Conservation (phyloP, 2,113 vertebrate genomes). For the Pitta sordida region DNA sequence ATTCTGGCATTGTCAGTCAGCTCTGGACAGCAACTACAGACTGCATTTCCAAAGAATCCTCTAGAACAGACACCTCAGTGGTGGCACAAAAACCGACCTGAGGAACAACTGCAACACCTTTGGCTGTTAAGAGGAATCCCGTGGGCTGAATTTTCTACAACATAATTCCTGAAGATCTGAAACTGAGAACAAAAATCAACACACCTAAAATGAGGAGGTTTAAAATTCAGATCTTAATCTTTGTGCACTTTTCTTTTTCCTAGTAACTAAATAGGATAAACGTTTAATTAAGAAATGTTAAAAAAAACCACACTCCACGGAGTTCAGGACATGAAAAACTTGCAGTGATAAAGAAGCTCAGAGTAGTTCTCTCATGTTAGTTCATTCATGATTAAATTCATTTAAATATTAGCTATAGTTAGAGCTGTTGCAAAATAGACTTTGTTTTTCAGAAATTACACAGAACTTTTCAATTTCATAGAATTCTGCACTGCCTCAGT, state of each 20-base stretch:
- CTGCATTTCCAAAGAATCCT: background rate
- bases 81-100: background rate
- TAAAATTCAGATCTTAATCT: background rate
- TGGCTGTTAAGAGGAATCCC: background rate
- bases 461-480: slow-evolving; percentile 53
- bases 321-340: background rate
- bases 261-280: background rate
- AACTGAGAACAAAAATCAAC: background rate
- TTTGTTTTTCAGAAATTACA: slow-evolving; percentile 28
- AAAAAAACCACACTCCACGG: background rate
- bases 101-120: background rate
- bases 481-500: slow-evolving; percentile 2
- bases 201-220: background rate
- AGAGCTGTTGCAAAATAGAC: background rate
- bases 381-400: background rate
- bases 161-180: background rate
- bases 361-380: background rate
- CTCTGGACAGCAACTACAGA: background rate
- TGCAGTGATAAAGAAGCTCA: background rate
- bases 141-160: background rate
- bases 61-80: fast-evolving
- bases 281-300: background rate
- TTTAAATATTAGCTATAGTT: slow-evolving; percentile 19
- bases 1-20: background rate
- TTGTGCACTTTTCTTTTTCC: background rate